Evolutionary conservation across 1,140 invertebrate species (phyloP), one percentile per base, ranked within the genome.

Genomic region (Anastatus disparis): DNA sequence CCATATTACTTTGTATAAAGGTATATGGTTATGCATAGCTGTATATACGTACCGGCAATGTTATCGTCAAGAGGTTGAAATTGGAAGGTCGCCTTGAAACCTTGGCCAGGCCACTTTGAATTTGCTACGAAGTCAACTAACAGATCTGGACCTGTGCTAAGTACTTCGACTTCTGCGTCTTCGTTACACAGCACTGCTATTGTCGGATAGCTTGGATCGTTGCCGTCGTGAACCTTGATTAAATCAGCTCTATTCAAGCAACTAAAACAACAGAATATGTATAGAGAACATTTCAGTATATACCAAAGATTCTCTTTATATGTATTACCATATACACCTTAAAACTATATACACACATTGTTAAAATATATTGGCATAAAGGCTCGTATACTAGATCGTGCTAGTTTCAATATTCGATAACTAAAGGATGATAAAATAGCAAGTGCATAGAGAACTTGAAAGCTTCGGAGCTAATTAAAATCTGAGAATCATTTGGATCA

Each of bases 161-260:
- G 86, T 15, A 96, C 88, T 81, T 94, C 93, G 13, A 92, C 88
- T 81, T 92, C 90, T 78, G 89, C 87, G 66, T 89, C 89, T 79
- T 92, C 89, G 82, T 94, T 94, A 85, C 95, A 96, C 22, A 95
- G 86, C 64, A 95, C 90, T 15, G 91, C 90, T 78, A 96, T 94
- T 67, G 92, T 89, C 27, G 92, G 90, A 59, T 90, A 86, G 48
- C 85, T 76, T 61, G 88, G 85, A 83, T 90, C 87, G 76, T 87
- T 86, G 4, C 93, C 93, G 77, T 95, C 93, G 82, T 93, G 90
- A 35, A 94, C 90, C 78, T 91, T 91, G 81, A 95, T 92, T 78
- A 93, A 89, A 83, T 95, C 93, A 27, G 91, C 92, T 74, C 92
- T 90, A 73, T 93, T 91, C 74, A 94, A 86, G 82, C 93, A 95